Evolutionary conservation across 2,113 vertebrate species (phyloP).

Genomic region (mouse (Mus musculus)): GRCm39 chr14:29371501-29372000

Average conservation of each 20-base stretch:
- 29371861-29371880: not conserved
- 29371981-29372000: not conserved
- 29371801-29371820: not conserved
- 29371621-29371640: not conserved
- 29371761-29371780: not conserved
- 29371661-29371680: not conserved
- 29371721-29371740: not conserved
- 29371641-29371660: not conserved
- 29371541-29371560: not conserved
- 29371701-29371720: not conserved
- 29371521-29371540: not conserved
- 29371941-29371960: not conserved
- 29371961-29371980: not conserved
- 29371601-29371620: not conserved
- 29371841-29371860: not conserved
- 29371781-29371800: not conserved
- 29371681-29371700: accelerated
- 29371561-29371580: slow-evolving; percentile 28
- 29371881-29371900: not conserved
- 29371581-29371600: not conserved
- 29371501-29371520: not conserved
- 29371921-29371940: not conserved
- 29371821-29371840: not conserved
- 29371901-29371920: not conserved
- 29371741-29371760: not conserved